Evolutionary conservation across 2,888 invertebrate genomes (phyloP).

Genomic region (Hemithea aestivaria): DNA sequence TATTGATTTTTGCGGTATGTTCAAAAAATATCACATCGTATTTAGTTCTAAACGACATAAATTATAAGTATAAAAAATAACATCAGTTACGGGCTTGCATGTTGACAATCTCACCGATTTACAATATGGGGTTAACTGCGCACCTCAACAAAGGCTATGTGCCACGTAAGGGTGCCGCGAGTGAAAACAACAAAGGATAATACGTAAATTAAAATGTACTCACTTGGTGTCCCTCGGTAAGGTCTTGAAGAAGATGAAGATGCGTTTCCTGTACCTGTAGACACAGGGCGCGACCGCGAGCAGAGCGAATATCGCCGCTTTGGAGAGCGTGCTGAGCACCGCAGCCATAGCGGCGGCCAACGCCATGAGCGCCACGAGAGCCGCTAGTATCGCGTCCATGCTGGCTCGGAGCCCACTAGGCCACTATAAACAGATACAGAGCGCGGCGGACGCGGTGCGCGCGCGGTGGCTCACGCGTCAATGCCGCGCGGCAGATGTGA

Average conservation of each 20-base stretch:
- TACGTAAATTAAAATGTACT: constrained; percentile 49
- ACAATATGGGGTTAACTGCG: constrained; percentile 4
- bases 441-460: constrained; percentile 36
- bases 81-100: too few relatives aligned
- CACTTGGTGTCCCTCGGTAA: constrained; percentile 83
- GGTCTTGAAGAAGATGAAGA: constrained; percentile 82
- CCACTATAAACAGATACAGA: constrained; percentile 35
- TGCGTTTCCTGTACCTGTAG: constrained; percentile 75
- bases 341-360: constrained; percentile 77
- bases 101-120: too few relatives aligned
- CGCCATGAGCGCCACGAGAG: constrained; percentile 74
- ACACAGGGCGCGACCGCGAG: constrained; percentile 75
- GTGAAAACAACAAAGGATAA: too few relatives aligned
- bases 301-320: constrained; percentile 85
- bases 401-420: constrained; percentile 70
- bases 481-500: constrained; percentile 35
- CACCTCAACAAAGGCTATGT: constrained; percentile 2
- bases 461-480: constrained; percentile 43
- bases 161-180: constrained; percentile 5
- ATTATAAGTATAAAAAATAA: not conserved
- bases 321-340: constrained; percentile 80
- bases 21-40: constrained; percentile 1
- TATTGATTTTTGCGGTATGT: constrained; percentile 4
- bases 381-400: constrained; percentile 76
- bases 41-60: constrained; percentile 1